These are phyloP conservation scores for Leucania comma DNA, from an alignment of 2,888 invertebrate species.

Conservation along the genomic window DNA sequence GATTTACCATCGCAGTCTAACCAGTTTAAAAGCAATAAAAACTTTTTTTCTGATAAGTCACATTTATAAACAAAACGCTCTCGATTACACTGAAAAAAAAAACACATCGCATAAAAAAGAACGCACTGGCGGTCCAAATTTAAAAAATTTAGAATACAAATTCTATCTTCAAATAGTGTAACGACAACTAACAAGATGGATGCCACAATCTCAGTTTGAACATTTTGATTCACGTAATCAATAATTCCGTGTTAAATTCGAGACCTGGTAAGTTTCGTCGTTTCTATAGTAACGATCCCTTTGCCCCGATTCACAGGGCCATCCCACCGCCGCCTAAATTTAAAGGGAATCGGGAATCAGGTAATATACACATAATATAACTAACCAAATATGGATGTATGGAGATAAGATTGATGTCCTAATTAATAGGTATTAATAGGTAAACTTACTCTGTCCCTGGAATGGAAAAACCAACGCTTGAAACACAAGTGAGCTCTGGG, in stretches of 20 bases:
- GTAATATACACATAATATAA: constrained; percentile 48
- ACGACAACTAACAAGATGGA: constrained; percentile 48
- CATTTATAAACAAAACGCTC: too few species aligned
- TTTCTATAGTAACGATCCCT: constrained; percentile 86
- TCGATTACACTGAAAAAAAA: not conserved
- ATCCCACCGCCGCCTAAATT: constrained; percentile 72
- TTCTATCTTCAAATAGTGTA: constrained; percentile 34
- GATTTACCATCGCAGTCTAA: too few species aligned
- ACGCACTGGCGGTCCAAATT: not conserved
- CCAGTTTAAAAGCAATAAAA: too few species aligned
- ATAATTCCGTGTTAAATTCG: constrained; percentile 81
- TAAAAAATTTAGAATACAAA: constrained; percentile 15
- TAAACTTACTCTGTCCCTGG: too few species aligned
- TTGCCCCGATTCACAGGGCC: constrained; percentile 68
- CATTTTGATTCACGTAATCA: constrained; percentile 82
- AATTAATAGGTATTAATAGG: constrained; percentile 8
- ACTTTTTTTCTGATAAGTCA: too few species aligned
- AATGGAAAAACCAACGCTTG: too few species aligned
- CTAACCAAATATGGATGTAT: constrained; percentile 25
- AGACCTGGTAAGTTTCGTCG: constrained; percentile 74
- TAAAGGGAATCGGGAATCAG: constrained; percentile 70
- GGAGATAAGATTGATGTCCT: constrained; percentile 6
- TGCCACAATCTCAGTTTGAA: constrained; percentile 63
- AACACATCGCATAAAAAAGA: not conserved
- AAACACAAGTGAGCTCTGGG: too few species aligned